Conservation (phyloP, 2,113 vertebrate species). For the Cyanoramphus novaezelandiae region DNA sequence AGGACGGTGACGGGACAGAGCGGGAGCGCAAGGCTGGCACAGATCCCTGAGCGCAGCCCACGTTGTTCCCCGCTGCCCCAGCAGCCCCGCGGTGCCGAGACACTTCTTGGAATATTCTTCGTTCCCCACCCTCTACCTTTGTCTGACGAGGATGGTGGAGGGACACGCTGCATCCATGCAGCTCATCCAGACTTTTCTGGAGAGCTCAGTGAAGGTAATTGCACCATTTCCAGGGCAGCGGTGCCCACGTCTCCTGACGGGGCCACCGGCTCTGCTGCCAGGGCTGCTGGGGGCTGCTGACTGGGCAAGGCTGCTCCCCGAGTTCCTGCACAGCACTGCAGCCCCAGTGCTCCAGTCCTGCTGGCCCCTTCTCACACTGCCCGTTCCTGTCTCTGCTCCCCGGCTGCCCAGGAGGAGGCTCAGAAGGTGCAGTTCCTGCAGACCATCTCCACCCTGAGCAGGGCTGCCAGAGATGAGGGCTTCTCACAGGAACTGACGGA, state of each 20-base stretch:
- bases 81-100: background rate
- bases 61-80: background rate
- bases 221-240: background rate
- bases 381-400: background rate
- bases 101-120: background rate
- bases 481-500: background rate
- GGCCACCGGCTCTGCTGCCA: background rate
- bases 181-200: background rate
- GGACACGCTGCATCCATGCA: background rate
- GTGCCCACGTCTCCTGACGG: background rate
- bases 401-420: background rate
- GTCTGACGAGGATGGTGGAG: background rate
- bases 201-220: background rate
- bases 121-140: background rate
- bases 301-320: background rate
- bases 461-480: background rate
- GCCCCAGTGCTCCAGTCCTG: background rate
- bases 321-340: background rate
- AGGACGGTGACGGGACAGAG: background rate
- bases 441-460: background rate
- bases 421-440: background rate
- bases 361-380: background rate
- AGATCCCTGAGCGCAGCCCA: background rate
- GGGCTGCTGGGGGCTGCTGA: background rate
- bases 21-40: rapidly evolving